A percentile compares a stretch with the other conserved stretches of the same genome.
These are phyloP conservation scores for Propithecus perrieri DNA, from an alignment of 2,797 vertebrate genomes.

Conservation along the genomic window DNA sequence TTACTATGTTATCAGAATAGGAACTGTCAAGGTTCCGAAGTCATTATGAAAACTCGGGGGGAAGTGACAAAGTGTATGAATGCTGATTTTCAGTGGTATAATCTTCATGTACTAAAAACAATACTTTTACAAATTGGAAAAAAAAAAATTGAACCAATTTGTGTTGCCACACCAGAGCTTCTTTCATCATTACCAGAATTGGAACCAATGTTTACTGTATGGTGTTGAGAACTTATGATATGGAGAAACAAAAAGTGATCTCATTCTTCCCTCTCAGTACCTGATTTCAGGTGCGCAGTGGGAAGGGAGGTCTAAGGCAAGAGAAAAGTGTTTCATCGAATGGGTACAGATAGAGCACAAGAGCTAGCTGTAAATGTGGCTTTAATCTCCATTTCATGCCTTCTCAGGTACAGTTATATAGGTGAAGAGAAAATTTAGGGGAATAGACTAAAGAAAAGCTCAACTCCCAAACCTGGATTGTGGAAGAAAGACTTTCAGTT, in stretches of 20 bases:
- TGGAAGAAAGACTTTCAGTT: constrained; percentile 56
- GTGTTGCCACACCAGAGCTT: neutral
- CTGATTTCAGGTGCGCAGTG: neutral
- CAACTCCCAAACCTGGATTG: constrained; percentile 25
- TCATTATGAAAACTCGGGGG: neutral
- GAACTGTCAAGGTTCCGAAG: neutral
- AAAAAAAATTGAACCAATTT: neutral
- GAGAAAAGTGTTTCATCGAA: neutral
- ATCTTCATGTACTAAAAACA: neutral
- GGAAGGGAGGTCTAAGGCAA: neutral
- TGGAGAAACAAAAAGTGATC: neutral
- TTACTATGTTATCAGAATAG: neutral
- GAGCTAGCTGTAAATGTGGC: neutral
- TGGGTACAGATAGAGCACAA: too few species aligned
- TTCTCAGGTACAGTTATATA: neutral
- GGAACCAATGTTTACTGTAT: neutral
- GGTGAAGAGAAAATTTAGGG: neutral
- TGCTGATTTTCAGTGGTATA: neutral
- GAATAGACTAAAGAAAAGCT: neutral
- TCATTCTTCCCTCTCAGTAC: neutral
- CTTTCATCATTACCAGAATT: neutral
- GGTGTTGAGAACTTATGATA: neutral
- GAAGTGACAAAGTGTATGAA: neutral
- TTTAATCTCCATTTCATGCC: neutral
- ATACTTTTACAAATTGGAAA: neutral